Percentiles rank a stretch among this genome's conserved stretches.
phyloP scores from a whole-genome alignment of 2,113 vertebrate species.

The Sus scrofa region DNA sequence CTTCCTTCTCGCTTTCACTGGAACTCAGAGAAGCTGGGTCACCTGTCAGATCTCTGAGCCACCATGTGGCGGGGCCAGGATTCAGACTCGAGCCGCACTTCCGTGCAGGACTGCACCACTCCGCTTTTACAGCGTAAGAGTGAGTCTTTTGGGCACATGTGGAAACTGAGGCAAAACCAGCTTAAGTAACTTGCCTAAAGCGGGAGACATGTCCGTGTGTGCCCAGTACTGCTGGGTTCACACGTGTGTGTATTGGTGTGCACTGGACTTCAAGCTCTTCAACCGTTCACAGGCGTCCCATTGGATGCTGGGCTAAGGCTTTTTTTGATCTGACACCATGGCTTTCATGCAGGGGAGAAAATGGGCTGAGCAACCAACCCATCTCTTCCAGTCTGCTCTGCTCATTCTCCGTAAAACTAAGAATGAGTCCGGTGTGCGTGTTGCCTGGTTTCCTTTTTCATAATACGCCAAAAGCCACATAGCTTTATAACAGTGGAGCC shows the following conservation, averaged over 20 bases:
- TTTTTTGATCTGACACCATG: neutral
- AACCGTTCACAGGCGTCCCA: neutral
- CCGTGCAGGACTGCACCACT: neutral
- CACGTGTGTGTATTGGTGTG: neutral
- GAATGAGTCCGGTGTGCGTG: neutral
- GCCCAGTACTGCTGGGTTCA: neutral
- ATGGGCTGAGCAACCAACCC: neutral
- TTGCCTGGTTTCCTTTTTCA: neutral
- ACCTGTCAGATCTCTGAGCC: neutral
- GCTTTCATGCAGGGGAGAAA: neutral
- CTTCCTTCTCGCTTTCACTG: neutral
- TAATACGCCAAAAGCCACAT: neutral
- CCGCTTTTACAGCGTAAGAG: neutral
- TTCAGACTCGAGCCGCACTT: neutral
- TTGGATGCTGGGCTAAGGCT: neutral
- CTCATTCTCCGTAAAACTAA: neutral
- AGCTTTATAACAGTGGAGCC: neutral
- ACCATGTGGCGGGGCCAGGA: neutral
- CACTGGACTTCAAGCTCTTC: neutral
- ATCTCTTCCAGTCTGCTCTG: neutral
- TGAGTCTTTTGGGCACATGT: neutral
- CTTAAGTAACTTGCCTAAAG: neutral
- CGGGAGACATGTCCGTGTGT: neutral
- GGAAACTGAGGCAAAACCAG: slow-evolving; percentile 13
- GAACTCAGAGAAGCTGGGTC: slow-evolving; percentile 17